Evolutionary conservation across 2,113 vertebrate genomes (phyloP).

Genomic region (Corythornis vintsioides): DNA sequence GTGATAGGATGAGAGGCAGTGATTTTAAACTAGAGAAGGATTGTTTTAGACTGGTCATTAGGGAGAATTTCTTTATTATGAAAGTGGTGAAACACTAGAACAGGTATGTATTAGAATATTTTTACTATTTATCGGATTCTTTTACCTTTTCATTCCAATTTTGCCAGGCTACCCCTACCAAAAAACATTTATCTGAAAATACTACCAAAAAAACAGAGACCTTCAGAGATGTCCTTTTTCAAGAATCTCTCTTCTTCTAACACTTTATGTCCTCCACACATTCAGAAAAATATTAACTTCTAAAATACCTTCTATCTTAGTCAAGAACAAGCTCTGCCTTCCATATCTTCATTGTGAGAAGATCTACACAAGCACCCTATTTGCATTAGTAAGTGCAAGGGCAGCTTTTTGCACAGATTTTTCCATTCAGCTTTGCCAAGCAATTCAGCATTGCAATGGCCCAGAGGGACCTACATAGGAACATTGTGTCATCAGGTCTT

Average conservation of each 20-base stretch:
- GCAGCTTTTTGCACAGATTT: not conserved
- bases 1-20: too few species aligned
- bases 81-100: too few species aligned
- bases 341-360: not conserved
- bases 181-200: not conserved
- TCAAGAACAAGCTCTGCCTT: not conserved
- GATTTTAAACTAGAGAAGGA: too few species aligned
- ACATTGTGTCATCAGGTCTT: not conserved
- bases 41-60: too few species aligned
- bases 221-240: not conserved
- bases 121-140: not conserved
- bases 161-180: not conserved
- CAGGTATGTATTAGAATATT: not conserved
- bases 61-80: too few species aligned
- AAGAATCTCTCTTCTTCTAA: not conserved
- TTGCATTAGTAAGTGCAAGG: constrained; percentile 19
- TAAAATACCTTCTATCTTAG: not conserved
- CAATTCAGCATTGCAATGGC: not conserved
- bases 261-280: accelerated
- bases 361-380: not conserved
- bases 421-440: constrained; percentile 28
- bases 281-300: not conserved
- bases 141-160: not conserved
- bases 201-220: not conserved
- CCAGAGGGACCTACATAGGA: not conserved